Conservation (phyloP, 1,140 invertebrate genomes). For the Euura lappo region DNA sequence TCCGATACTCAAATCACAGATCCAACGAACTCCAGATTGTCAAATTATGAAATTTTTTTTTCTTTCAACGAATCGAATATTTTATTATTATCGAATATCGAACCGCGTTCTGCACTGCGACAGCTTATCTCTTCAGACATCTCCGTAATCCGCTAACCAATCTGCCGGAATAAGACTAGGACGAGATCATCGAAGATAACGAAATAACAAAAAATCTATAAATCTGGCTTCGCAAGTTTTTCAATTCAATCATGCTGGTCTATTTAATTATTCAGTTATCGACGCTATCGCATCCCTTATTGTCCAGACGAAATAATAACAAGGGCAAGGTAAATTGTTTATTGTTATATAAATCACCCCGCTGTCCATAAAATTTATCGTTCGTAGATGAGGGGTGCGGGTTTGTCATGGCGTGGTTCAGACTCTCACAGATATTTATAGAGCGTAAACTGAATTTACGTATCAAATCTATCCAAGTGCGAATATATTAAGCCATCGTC, state of each 20-base stretch:
- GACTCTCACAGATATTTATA: not conserved
- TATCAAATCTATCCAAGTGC: conserved; percentile 2
- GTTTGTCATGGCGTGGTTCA: not conserved
- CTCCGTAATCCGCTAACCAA: not conserved
- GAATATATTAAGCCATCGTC: not conserved
- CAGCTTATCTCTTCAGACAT: not conserved
- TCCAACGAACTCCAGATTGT: too few relatives aligned
- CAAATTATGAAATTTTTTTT: too few relatives aligned
- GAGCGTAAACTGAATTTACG: not conserved
- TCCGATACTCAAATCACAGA: too few relatives aligned
- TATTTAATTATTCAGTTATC: too few relatives aligned
- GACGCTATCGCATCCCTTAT: too few relatives aligned
- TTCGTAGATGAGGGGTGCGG: not conserved
- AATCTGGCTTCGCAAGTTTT: too few relatives aligned
- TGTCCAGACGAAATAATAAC: too few relatives aligned
- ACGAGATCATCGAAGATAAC: too few relatives aligned
- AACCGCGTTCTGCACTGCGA: not conserved
- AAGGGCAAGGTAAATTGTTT: too few relatives aligned
- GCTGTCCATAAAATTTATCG: not conserved
- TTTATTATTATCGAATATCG: not conserved
- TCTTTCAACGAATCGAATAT: not conserved
- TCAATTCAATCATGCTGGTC: too few relatives aligned
- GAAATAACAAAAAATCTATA: too few relatives aligned
- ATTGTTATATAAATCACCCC: not conserved
- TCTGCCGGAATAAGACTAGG: not conserved